Evolutionary conservation across 2,888 invertebrate species (phyloP).

Genomic region (Dryocosmus kuriphilus): DNA sequence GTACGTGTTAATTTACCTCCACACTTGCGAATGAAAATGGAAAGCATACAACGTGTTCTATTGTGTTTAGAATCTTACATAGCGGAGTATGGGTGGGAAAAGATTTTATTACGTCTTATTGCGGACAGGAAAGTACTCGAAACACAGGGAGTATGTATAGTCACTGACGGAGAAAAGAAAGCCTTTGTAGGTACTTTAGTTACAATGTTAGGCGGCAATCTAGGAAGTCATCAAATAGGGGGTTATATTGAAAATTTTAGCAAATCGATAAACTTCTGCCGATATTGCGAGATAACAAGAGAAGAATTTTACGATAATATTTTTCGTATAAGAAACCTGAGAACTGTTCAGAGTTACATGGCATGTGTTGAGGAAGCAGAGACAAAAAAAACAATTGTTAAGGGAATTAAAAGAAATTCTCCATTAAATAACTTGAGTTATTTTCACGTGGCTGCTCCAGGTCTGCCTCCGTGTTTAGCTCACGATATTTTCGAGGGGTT

Average conservation of each 20-base stretch:
- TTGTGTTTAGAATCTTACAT: slow-evolving; percentile 59
- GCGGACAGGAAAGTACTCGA: slow-evolving; percentile 58
- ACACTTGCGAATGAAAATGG: slow-evolving; percentile 54
- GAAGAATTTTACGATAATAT: not conserved
- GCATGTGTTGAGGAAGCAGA: not conserved
- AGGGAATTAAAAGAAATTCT: slow-evolving; percentile 54
- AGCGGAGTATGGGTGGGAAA: slow-evolving; percentile 57
- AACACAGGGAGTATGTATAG: slow-evolving; percentile 53
- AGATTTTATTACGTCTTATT: slow-evolving; percentile 54
- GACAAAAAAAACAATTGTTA: slow-evolving; percentile 7
- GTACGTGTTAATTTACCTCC: slow-evolving; percentile 53
- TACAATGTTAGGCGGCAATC: slow-evolving; percentile 45
- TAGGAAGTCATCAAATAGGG: slow-evolving; percentile 61
- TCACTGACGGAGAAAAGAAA: not conserved
- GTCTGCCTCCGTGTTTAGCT: slow-evolving; percentile 42
- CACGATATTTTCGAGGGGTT: slow-evolving; percentile 58
- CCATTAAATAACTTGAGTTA: slow-evolving; percentile 53
- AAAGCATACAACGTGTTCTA: slow-evolving; percentile 61
- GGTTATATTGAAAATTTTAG: slow-evolving; percentile 62
- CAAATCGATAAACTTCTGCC: slow-evolving; percentile 56
- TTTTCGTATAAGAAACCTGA: not conserved
- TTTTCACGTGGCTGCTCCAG: slow-evolving; percentile 57
- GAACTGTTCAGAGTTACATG: not conserved
- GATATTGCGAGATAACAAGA: slow-evolving; percentile 53
- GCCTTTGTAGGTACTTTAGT: slow-evolving; percentile 55